Base-by-base conservation (phyloP, 2,888 invertebrate species). In the Bembecia ichneumoniformis region DNA sequence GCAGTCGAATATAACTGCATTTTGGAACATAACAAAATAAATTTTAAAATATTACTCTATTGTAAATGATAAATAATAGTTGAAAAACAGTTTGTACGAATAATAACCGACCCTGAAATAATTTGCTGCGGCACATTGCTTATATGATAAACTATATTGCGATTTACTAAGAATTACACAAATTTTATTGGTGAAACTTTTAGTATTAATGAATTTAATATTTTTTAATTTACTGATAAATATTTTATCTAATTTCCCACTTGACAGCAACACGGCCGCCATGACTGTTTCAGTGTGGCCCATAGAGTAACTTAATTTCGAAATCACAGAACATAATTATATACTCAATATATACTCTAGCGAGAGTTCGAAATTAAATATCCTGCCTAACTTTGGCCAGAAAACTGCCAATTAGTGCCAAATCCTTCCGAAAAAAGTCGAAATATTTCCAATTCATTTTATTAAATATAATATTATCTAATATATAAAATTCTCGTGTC, bases 231-330 rank as follows among this genome's bases (percentile, higher is more conserved):
- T 67, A 64, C 74, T 77, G 76, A 57, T 71, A 55, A 83, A 59
- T 62, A 84, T 62, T 77, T 77, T 82, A 61, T 71, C 64, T 47
- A 82, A 73, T 68, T 75, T 79, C 54, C 63, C 75, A 63, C 70
- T 76, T 68, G 80, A 77, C 71, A 86, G 66, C 66, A 86, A 62
- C 36, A 64, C 71, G 55, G 77, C 83, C 77, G 86, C 86, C 86
- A 87, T 87, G 28, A 28, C 65, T 35, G n/a, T 49, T 34, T 20
- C 40, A 36, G 48, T 3, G 17, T 17, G 48, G n/a, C n/a, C n/a
- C n/a, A n/a, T n/a, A n/a, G n/a, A n/a, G n/a, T n/a, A n/a, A n/a
- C n/a, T n/a, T n/a, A n/a, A n/a, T n/a, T n/a, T n/a, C n/a, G n/a
- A n/a, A n/a, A n/a, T n/a, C n/a, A n/a, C n/a, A n/a, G n/a, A n/a